These are phyloP conservation scores for Druceiella hillmani DNA, from an alignment of 2,888 invertebrate species.

Conservation along the genomic window DNA sequence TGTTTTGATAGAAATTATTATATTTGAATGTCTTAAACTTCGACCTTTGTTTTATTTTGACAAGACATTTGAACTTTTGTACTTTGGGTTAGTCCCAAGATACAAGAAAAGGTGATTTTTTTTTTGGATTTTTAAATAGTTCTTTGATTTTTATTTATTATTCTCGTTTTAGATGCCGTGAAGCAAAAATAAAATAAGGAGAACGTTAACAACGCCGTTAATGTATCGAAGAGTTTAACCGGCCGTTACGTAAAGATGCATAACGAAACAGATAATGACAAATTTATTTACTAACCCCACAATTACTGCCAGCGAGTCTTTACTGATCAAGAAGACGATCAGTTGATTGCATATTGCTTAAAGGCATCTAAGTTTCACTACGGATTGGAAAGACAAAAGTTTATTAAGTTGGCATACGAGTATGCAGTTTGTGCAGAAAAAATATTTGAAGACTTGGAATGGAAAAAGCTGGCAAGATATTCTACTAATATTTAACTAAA, in stretches of 20 bases:
- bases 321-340: conserved; percentile 8
- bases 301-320: conserved; percentile 5
- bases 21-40: no score
- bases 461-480: conserved; percentile 13
- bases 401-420: conserved; percentile 12
- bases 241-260: conserved; percentile 14
- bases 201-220: conserved; percentile 10
- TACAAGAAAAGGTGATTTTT: background rate
- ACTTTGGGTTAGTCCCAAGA: no score
- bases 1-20: no score
- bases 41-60: no score
- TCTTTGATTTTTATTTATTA: conserved; percentile 5
- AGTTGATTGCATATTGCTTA: conserved; percentile 10
- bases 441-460: no score
- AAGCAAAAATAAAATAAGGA: conserved; percentile 12
- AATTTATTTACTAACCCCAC: conserved; percentile 9
- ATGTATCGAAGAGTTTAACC: conserved; percentile 12
- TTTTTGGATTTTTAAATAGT: conserved; percentile 2
- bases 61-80: no score
- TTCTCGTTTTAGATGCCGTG: conserved; percentile 10
- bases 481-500: conserved; percentile 11
- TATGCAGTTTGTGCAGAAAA: no score
- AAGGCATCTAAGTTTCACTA: conserved; percentile 12
- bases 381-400: conserved; percentile 8
- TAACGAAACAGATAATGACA: conserved; percentile 6